Percentiles rank a stretch among this genome's conserved stretches.
Conservation (phyloP, 2,888 invertebrate genomes). For the Brachypterus glaber region DNA sequence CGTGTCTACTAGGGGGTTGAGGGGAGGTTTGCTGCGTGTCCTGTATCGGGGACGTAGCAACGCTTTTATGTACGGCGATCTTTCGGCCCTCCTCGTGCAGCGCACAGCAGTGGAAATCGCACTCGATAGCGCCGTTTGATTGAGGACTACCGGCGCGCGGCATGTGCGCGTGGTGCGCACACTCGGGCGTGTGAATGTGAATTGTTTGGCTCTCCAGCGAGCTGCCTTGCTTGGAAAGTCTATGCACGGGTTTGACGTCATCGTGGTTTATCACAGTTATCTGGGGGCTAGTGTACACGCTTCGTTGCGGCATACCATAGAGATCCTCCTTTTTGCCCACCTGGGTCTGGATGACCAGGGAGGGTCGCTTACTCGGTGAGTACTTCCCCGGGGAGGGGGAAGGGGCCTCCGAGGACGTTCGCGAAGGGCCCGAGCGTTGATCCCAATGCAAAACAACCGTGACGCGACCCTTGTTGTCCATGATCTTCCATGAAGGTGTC, state of each 20-base stretch:
- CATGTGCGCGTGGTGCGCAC: conserved; percentile 60
- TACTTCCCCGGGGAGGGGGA: conserved; percentile 45
- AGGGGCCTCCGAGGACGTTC: conserved; percentile 44
- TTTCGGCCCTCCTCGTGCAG: conserved; percentile 87
- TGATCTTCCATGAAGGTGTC: conserved; percentile 96
- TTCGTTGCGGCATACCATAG: conserved; percentile 37
- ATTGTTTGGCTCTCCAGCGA: conserved; percentile 65
- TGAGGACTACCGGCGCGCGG: conserved; percentile 56
- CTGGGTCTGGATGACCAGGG: conserved; percentile 66
- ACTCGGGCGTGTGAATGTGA: conserved; percentile 76
- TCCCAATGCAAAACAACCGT: conserved; percentile 96
- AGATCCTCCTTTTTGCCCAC: conserved; percentile 44
- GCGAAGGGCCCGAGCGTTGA: conserved; percentile 64
- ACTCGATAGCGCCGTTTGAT: conserved; percentile 58
- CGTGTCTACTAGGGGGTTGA: conserved; percentile 61
- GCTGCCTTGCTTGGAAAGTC: conserved; percentile 49
- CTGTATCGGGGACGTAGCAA: conserved; percentile 86
- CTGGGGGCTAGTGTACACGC: conserved; percentile 61
- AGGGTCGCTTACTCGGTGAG: conserved; percentile 54
- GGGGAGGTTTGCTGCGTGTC: conserved; percentile 41
- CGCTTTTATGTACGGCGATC: conserved; percentile 86
- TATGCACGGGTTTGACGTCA: conserved; percentile 50
- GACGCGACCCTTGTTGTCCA: conserved; percentile 96
- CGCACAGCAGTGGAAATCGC: conserved; percentile 93
- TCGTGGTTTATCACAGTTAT: conserved; percentile 92